These are phyloP conservation scores for Nycticorax nycticorax DNA, from an alignment of 2,113 vertebrate species.

Conservation along the genomic window DNA sequence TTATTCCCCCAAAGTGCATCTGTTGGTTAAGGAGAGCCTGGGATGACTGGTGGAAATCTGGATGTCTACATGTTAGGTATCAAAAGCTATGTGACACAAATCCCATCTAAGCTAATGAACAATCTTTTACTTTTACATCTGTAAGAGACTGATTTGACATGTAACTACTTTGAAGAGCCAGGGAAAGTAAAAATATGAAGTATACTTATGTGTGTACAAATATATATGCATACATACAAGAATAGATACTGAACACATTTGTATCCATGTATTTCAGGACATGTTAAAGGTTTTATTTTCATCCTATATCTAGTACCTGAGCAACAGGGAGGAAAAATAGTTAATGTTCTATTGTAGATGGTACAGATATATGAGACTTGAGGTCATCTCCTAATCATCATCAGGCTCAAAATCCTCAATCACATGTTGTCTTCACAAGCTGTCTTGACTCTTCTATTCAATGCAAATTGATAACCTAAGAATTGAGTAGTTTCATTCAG, in stretches of 20 bases:
- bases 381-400: not conserved
- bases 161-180: not conserved
- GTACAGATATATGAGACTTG: not conserved
- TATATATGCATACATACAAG: not conserved
- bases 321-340: not conserved
- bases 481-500: not conserved
- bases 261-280: not conserved
- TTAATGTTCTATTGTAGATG: not conserved
- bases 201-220: not conserved
- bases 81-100: not conserved
- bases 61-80: not conserved
- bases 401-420: not conserved
- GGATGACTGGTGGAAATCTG: not conserved
- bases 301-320: not conserved
- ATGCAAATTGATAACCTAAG: not conserved
- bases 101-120: not conserved
- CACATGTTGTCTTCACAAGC: not conserved
- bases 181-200: not conserved
- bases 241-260: not conserved
- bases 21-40: not conserved
- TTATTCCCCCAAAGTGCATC: not conserved
- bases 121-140: accelerated
- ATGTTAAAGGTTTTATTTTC: not conserved
- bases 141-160: not conserved
- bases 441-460: not conserved